phyloP scores from a whole-genome alignment of 1,140 invertebrate genomes.

The Drosophila biarmipes region DNA sequence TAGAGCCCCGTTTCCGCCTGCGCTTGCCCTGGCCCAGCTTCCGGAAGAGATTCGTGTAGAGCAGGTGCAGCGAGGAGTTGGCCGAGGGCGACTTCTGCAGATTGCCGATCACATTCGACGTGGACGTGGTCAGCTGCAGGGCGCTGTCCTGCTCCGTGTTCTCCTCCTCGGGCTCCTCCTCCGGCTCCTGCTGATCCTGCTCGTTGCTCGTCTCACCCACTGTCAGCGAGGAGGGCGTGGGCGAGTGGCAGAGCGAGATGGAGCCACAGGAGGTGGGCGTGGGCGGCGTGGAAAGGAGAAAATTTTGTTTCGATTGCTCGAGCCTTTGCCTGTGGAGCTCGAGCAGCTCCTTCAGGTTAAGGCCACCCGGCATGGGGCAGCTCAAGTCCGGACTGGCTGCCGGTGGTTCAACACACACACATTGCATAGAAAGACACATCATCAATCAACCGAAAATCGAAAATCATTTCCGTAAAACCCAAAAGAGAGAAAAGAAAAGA shows the following conservation, averaged over 20 bases:
- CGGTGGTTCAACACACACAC: constrained; percentile 40
- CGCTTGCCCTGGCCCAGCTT: constrained; percentile 46
- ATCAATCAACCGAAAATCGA: constrained; percentile 59
- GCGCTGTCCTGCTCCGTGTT: constrained; percentile 68
- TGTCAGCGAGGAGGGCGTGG: constrained; percentile 54
- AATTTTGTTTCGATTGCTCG: constrained; percentile 83
- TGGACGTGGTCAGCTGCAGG: constrained; percentile 68
- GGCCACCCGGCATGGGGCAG: constrained; percentile 28
- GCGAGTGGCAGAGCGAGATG: constrained; percentile 68
- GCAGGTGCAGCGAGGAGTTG: constrained; percentile 74
- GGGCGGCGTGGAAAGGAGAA: constrained; percentile 82
- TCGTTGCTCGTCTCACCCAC: constrained; percentile 50
- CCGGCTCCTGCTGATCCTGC: constrained; percentile 31
- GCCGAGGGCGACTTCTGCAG: constrained; percentile 74
- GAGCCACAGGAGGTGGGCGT: constrained; percentile 74
- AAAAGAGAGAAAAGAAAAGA: constrained; percentile 44
- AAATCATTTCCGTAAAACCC: constrained; percentile 52
- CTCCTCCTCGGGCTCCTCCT: constrained; percentile 47
- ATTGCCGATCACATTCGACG: constrained; percentile 38
- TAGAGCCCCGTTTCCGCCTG: constrained; percentile 47
- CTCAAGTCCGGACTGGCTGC: constrained; percentile 71
- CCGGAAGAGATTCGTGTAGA: constrained; percentile 73
- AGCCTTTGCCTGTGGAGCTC: constrained; percentile 76
- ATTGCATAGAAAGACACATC: constrained; percentile 20
- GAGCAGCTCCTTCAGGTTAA: constrained; percentile 75